These are phyloP conservation scores for Sialis lutaria DNA, from an alignment of 2,888 invertebrate genomes.

Conservation along the genomic window DNA sequence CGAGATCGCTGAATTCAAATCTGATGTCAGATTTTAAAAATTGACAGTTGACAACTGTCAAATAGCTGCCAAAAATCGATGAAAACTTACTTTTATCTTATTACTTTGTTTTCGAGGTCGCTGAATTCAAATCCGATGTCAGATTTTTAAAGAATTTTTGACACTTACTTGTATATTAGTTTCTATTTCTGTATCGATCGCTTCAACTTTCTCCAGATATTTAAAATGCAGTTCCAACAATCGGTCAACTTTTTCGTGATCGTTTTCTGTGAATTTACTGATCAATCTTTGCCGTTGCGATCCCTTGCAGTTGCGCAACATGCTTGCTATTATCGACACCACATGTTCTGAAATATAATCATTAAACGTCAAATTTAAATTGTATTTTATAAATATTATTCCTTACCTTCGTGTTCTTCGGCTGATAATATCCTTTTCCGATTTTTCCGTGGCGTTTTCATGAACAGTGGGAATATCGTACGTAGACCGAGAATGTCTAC, in stretches of 20 bases:
- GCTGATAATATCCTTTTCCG: constrained; percentile 60
- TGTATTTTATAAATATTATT: background rate
- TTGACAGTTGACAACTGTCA: no score
- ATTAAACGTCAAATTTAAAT: background rate
- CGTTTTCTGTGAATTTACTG: constrained; percentile 94
- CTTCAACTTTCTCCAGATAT: constrained; percentile 83
- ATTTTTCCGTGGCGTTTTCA: constrained; percentile 90
- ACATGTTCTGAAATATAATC: constrained; percentile 55
- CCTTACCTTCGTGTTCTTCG: constrained; percentile 73
- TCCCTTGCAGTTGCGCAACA: constrained; percentile 83
- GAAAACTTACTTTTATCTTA: no score
- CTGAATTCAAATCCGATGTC: no score
- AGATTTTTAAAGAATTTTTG: no score
- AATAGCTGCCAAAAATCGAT: no score
- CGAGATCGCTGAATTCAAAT: no score
- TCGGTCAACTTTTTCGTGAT: constrained; percentile 94
- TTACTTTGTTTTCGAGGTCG: no score
- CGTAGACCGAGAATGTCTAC: constrained; percentile 92
- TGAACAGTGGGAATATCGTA: constrained; percentile 94
- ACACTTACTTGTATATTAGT: constrained; percentile 22
- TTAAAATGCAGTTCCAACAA: constrained; percentile 93
- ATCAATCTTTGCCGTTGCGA: constrained; percentile 78
- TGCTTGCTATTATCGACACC: constrained; percentile 79
- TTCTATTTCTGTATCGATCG: constrained; percentile 63
- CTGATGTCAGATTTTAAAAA: no score